Evolutionary conservation across 1,140 invertebrate genomes (phyloP).

Genomic region (Bilobella aurantiaca): DNA sequence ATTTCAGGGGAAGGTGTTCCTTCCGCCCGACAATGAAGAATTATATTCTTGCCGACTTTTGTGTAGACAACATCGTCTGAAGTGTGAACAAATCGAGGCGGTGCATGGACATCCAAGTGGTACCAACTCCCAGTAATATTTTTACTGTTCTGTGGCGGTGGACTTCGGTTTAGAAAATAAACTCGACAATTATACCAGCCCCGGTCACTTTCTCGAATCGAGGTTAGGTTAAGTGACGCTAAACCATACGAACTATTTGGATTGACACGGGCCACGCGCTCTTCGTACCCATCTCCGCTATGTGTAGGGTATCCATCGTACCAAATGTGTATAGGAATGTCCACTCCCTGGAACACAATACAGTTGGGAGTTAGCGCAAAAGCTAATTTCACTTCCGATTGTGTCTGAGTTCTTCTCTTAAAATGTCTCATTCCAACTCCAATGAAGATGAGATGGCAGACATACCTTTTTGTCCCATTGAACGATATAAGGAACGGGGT

Average conservation of each 20-base stretch:
- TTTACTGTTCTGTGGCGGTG: slow-evolving; percentile 69
- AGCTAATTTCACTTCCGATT: too few species aligned
- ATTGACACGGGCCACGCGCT: slow-evolving; percentile 73
- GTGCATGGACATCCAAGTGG: slow-evolving; percentile 78
- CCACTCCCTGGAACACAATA: slow-evolving; percentile 57
- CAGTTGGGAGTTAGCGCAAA: too few species aligned
- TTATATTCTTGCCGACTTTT: slow-evolving; percentile 86
- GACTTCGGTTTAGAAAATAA: slow-evolving; percentile 85
- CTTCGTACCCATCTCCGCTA: slow-evolving; percentile 81
- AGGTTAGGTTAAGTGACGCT: slow-evolving; percentile 85
- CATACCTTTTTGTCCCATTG: slow-evolving; percentile 98
- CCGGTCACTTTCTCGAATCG: slow-evolving; percentile 82
- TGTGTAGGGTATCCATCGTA: slow-evolving; percentile 93
- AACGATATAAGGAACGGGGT: slow-evolving; percentile 88
- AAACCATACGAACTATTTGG: slow-evolving; percentile 56
- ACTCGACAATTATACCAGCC: slow-evolving; percentile 97
- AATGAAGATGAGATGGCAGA: too few species aligned
- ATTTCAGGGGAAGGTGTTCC: slow-evolving; percentile 84
- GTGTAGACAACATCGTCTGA: slow-evolving; percentile 91
- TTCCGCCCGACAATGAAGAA: slow-evolving; percentile 60
- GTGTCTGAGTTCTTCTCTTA: too few species aligned
- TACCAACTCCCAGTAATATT: slow-evolving; percentile 62
- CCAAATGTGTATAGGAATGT: slow-evolving; percentile 93
- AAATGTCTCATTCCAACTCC: too few species aligned
- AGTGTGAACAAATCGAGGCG: slow-evolving; percentile 82